phyloP scores from a whole-genome alignment of 2,888 invertebrate species.

The Platynereis dumerilii region DNA sequence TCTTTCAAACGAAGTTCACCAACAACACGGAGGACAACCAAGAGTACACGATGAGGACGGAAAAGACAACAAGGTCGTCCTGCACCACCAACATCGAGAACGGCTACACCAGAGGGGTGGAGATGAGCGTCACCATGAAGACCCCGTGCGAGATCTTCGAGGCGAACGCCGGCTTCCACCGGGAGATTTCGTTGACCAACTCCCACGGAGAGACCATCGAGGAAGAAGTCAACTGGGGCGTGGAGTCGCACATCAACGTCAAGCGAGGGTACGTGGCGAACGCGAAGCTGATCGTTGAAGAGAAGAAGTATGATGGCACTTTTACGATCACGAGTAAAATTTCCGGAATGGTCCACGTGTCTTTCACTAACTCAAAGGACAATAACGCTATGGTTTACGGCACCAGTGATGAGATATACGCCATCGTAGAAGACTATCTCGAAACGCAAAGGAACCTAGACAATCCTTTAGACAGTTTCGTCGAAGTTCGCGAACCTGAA shows the following conservation, averaged over 20 bases:
- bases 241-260: conserved; percentile 55
- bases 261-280: conserved; percentile 50
- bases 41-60: conserved; percentile 42
- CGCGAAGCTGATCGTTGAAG: conserved; percentile 60
- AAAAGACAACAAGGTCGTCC: conserved; percentile 39
- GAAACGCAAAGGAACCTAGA: conserved; percentile 29
- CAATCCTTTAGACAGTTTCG: conserved; percentile 15
- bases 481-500: conserved; percentile 21
- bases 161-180: conserved; percentile 60
- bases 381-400: conserved; percentile 39
- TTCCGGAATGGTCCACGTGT: conserved; percentile 37
- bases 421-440: conserved; percentile 29
- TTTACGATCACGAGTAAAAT: conserved; percentile 48
- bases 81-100: conserved; percentile 34
- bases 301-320: conserved; percentile 47
- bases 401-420: conserved; percentile 35
- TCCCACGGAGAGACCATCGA: conserved; percentile 56
- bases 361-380: conserved; percentile 37
- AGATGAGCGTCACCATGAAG: conserved; percentile 58
- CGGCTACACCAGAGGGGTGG: conserved; percentile 53
- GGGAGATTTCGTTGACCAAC: conserved; percentile 60
- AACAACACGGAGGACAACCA: conserved; percentile 40
- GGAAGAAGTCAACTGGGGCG: conserved; percentile 60
- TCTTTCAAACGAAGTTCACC: conserved; percentile 43
- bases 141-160: conserved; percentile 62